Evolutionary conservation across 53 echinoderm and acorn worm species (phyloP), one percentile per base, ranked within the genome.

Genomic region (Patiria pectinifera): DNA sequence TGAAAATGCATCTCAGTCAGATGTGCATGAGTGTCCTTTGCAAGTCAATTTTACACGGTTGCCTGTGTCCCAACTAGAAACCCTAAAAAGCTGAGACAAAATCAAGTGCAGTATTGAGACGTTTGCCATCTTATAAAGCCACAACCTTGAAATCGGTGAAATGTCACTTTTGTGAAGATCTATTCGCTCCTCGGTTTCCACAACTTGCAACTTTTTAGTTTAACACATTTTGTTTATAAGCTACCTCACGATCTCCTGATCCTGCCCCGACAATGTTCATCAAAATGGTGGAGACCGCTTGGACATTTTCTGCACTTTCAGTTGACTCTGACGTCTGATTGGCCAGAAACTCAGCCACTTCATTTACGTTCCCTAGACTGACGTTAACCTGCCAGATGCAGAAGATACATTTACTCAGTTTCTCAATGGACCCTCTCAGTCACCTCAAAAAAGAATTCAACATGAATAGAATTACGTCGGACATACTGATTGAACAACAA

Each of bases 331-430:
- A 85, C 10, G 85, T 85, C 85, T 85, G 19, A 47, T 70, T 85
- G 22, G 22, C 85, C 2, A 85, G 69, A 85, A 85, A 85, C 47
- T 70, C 85, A 46, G 71, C 85, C 4, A 85, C 85, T 85, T 85
- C 85, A 25, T 15, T 46, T 22, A n/a, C 85, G 26, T 85, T 85
- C 6, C 85, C 85, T 70, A 25, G 35, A 21, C 48, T 75, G 6
- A 87, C 87, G 3, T 74, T 10, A n/a, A 75, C 87, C 87, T 87
- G 82, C 49, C 59, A 11, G 21, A 76, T 76, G 76, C 23, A 76
- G 21, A 76, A 43, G 21, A 76, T 2, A 53, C 53, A 53, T 53
- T 53, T 43, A 76, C 4, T 22, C 0, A 11, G 11, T 43, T 76
- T 43, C 76, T 26, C 11, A 6, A 15, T 4, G 21, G 25, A 5